Base-by-base conservation (phyloP, 2,797 vertebrate species). In the Urophycis tenuis region DNA sequence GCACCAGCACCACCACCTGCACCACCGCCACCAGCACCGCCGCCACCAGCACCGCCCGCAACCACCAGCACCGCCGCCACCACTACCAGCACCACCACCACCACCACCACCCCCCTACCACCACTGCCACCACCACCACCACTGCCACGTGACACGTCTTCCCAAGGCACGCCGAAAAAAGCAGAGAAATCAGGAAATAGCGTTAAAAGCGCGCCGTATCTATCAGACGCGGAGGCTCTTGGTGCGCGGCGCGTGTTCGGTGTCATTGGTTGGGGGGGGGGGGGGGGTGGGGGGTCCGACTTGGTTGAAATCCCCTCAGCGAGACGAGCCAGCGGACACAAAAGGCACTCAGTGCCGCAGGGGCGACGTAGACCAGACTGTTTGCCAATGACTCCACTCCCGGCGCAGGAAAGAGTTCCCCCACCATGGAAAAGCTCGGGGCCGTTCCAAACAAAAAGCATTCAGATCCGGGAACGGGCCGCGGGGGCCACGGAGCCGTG, bases 321-420 rank as follows among this genome's bases (percentile, higher is more conserved):
- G 12, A 34, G 29, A 33, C 74, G 34, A 35, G 6, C 36, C 36
- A 32, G 64, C 32, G 72, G 73, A 71, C 39, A 77, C 75, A 77
- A 49, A 74, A 74, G 70, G 72, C 39, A 25, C 79, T 34, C 75
- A 74, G 73, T 71, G 41, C 67, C 67, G 34, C 64, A 29, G n/a
- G 35, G 78, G 35, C n/a, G 78, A 79, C 45, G 74, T 32, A 74
- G 72, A 74, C 72, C 79, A 80, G 79, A 77, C 79, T 80, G 75
- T 74, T 80, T 74, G 60, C 71, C 79, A 30, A 74, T 73, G 74
- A 76, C 78, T 75, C 78, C 78, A 73, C 19, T 41, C 49, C 30
- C 34, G n/a, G 31, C 41, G n/a, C 70, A 64, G 49, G 25, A 34
- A 71, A 73, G 49, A 36, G 34, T 67, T 36, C 74, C 53, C 74